phyloP scores from a whole-genome alignment of 2,113 vertebrate genomes.

The Mormoops blainvillei region DNA sequence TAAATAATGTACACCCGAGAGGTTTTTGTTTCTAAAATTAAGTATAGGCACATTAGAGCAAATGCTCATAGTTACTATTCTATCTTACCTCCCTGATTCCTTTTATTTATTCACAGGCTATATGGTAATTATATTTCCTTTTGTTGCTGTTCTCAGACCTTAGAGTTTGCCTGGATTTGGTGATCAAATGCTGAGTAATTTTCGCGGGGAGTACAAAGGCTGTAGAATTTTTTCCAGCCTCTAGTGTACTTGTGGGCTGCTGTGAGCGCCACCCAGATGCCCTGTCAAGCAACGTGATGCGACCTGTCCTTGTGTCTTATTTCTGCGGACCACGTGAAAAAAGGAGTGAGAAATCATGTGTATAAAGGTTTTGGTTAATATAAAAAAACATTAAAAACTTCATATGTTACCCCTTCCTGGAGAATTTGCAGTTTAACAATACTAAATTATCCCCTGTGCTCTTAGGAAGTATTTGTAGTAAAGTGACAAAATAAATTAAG shows the following conservation, averaged over 20 bases:
- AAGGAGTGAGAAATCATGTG: neutral
- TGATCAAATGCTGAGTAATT: neutral
- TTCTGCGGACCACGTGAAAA: neutral
- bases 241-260: neutral
- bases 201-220: neutral
- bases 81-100: neutral
- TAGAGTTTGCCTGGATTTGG: neutral
- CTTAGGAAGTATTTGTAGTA: constrained; percentile 30
- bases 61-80: neutral
- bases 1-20: neutral
- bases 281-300: neutral
- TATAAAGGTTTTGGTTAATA: neutral
- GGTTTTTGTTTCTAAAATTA: constrained; percentile 21
- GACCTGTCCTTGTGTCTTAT: neutral
- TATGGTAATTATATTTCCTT: neutral
- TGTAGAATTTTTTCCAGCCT: neutral
- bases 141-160: neutral
- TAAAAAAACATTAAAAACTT: neutral
- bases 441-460: neutral
- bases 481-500: constrained; percentile 13
- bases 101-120: neutral
- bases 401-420: neutral
- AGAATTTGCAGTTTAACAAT: neutral
- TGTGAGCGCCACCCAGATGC: neutral
- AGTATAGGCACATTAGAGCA: neutral